These are phyloP conservation scores for Sturmia bella DNA, from an alignment of 2,888 invertebrate species.

Conservation along the genomic window DNA sequence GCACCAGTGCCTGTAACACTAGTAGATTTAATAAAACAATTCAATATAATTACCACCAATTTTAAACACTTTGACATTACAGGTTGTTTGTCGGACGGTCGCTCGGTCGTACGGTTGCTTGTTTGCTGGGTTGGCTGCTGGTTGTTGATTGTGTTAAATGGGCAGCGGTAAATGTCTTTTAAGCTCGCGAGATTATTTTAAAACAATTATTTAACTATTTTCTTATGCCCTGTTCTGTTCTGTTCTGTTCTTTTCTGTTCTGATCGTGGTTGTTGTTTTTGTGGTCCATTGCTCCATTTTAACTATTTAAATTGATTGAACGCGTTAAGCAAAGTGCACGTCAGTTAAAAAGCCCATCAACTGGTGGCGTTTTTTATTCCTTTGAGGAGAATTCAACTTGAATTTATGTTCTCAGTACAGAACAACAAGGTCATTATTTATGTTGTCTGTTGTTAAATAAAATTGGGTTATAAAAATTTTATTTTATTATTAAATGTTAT, in stretches of 20 bases:
- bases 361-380: conserved; percentile 4
- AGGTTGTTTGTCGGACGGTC: conserved; percentile 31
- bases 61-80: conserved; percentile 65
- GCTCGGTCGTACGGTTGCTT: too few species aligned
- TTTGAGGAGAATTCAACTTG: neutral
- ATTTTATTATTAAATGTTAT: conserved; percentile 57
- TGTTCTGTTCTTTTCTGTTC: conserved; percentile 6
- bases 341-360: conserved; percentile 13
- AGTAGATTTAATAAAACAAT: conserved; percentile 68
- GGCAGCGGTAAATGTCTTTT: conserved; percentile 55
- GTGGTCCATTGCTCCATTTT: neutral
- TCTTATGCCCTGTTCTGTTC: conserved; percentile 29
- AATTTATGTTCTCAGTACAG: conserved; percentile 13
- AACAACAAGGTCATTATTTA: conserved; percentile 67
- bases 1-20: conserved; percentile 14
- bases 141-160: conserved; percentile 50
- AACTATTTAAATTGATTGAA: conserved; percentile 62
- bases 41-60: conserved; percentile 66
- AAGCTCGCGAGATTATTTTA: conserved; percentile 48
- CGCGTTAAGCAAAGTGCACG: conserved; percentile 25
- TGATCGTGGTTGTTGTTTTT: conserved; percentile 2
- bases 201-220: conserved; percentile 66
- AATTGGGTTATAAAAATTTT: conserved; percentile 67
- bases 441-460: conserved; percentile 44
- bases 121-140: neutral